Percentiles rank a stretch among this genome's conserved stretches.
Conservation (phyloP, 2,113 vertebrate genomes). For the Erpornis zantholeuca region DNA sequence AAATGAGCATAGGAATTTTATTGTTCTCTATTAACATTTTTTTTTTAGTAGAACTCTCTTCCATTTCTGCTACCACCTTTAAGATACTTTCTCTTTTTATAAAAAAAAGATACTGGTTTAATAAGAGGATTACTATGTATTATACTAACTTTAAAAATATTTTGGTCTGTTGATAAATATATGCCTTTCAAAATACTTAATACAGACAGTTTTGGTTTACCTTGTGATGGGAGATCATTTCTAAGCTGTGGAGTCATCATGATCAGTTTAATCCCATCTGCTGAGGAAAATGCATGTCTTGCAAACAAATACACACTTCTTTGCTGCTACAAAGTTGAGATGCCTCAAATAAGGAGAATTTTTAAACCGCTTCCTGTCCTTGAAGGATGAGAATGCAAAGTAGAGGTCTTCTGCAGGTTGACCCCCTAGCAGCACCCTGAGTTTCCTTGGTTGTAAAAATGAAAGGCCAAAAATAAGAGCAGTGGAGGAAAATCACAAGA, state of each 20-base stretch:
- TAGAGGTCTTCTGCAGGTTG: not conserved
- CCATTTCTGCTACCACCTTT: not conserved
- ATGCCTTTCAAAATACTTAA: conserved; percentile 17
- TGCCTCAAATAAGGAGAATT: not conserved
- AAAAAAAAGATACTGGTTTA: not conserved
- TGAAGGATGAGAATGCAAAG: not conserved
- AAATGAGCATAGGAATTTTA: conserved; percentile 17
- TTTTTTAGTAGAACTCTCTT: conserved; percentile 25
- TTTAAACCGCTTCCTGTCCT: not conserved
- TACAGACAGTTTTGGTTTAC: not conserved
- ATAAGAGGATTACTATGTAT: conserved; percentile 29
- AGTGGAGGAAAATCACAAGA: not conserved
- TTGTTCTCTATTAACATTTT: conserved; percentile 47
- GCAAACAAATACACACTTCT: not conserved
- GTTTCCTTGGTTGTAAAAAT: not conserved
- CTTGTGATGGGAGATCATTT: not conserved
- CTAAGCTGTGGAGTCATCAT: not conserved
- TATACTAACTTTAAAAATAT: conserved; percentile 47
- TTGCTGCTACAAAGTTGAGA: not conserved
- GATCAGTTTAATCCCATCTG: conserved; percentile 53
- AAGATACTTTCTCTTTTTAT: conserved; percentile 17
- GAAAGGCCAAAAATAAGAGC: not conserved
- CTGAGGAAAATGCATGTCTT: not conserved
- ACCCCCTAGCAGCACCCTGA: not conserved
- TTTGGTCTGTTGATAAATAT: conserved; percentile 37